phyloP scores from a whole-genome alignment of 2,888 invertebrate genomes.

The Ctenicera cuprea region DNA sequence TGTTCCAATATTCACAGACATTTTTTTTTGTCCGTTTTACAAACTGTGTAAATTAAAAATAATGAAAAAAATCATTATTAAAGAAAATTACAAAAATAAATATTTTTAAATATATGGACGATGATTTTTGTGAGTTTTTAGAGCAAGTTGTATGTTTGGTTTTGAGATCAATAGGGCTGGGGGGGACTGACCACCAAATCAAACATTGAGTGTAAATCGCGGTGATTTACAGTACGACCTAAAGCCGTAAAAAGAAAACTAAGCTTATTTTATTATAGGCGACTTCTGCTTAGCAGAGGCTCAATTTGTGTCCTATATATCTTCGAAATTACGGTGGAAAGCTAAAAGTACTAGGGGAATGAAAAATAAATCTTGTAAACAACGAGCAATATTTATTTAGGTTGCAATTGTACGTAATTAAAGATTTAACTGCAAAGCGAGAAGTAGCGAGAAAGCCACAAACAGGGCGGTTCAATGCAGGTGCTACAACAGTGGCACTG shows the following conservation, averaged over 20 bases:
- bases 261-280: constrained; percentile 60
- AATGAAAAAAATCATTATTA: too few species aligned
- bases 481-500: constrained; percentile 51
- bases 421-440: constrained; percentile 43
- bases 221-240: constrained; percentile 56
- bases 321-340: constrained; percentile 56
- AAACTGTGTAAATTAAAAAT: too few species aligned
- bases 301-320: constrained; percentile 58
- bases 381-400: constrained; percentile 46
- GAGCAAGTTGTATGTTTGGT: background rate
- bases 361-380: constrained; percentile 50
- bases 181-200: constrained; percentile 43
- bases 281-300: constrained; percentile 55
- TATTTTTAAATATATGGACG: too few species aligned
- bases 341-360: constrained; percentile 37
- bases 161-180: background rate
- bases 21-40: too few species aligned
- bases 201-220: constrained; percentile 51
- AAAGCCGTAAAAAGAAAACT: constrained; percentile 59
- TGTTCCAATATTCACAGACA: too few species aligned
- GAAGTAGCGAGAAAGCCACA: constrained; percentile 41
- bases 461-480: constrained; percentile 48
- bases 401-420: constrained; percentile 49
- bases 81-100: too few species aligned
- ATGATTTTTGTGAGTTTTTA: too few species aligned